Base-by-base conservation (phyloP, 2,888 invertebrate species). In the Saturnia japonica region DNA sequence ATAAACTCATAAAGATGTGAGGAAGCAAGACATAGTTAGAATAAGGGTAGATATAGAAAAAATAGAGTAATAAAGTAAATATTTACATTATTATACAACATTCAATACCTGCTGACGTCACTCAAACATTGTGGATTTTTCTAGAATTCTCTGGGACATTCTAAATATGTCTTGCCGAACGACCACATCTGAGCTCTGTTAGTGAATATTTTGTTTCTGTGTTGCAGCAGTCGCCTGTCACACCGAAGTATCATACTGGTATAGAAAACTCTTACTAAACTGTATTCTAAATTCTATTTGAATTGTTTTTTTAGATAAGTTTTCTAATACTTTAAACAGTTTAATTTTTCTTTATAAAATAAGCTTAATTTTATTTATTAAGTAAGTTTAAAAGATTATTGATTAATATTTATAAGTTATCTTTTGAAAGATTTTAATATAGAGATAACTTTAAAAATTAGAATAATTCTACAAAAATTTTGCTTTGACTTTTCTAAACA, bases 11-110 rank as follows among this genome's bases (percentile, higher is more conserved):
- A 81, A 75, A 87, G 85, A 89, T 89, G 91, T 90, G 87, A 91
- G 87, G 81, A 93, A 93, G 93, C 94, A 94, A 94, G 94, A 94
- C 94, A 94, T 94, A 94, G 92, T 91, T 93, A 93, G 90, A 88
- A 84, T 73, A 86, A 84, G 90, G 90, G 82, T 86, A 83, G 75
- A 79, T 78, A 74, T 71, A 82, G 79, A 85, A 75, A 84, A 82
- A 68, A 82, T 74, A 80, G 77, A 69, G 82, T 84, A 80, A 81
- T 70, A 83, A 74, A 77, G 74, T 78, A 62, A 77, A 80, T 82
- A 84, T 81, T 83, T 85, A 82, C 80, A 81, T 40, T 71, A 40
- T 64, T n/a, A 72, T 66, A 68, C 70, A 70, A 73, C 40, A 40
- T 74, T 73, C 71, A 75, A 77, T 91, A 92, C 92, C 92, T 92